Evolutionary conservation across 2,113 vertebrate species (phyloP).

Genomic region (Merops nubicus): DNA sequence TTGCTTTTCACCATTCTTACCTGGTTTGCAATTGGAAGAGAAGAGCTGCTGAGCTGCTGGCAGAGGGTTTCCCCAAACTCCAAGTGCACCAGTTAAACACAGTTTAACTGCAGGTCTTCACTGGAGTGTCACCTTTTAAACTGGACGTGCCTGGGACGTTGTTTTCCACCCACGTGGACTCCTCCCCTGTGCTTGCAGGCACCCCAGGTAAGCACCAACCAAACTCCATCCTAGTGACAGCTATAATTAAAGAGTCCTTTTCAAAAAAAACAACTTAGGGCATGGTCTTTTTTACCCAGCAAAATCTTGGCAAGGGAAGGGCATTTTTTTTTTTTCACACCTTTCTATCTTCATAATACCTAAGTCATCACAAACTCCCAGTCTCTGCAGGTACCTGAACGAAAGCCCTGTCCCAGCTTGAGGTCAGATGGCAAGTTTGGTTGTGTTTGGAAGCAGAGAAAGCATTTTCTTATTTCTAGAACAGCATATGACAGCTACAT

Average conservation of each 20-base stretch:
- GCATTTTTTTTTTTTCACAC: not conserved
- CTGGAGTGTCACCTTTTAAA: not conserved
- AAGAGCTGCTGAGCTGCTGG: not conserved
- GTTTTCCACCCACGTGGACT: not conserved
- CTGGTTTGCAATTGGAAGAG: not conserved
- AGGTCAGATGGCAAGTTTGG: not conserved
- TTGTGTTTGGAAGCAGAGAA: not conserved
- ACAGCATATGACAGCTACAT: constrained; percentile 26
- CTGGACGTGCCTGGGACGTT: not conserved
- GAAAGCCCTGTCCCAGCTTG: not conserved
- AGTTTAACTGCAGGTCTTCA: not conserved
- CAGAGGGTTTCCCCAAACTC: not conserved
- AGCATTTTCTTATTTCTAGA: not conserved
- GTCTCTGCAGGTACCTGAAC: not conserved
- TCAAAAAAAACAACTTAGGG: not conserved
- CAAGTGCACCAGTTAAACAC: not conserved
- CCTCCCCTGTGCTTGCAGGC: not conserved
- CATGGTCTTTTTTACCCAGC: not conserved
- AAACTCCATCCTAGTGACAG: not conserved
- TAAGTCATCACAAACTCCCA: not conserved
- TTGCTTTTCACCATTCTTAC: not conserved
- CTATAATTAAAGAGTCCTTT: not conserved
- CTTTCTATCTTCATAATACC: not conserved
- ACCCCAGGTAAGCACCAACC: not conserved
- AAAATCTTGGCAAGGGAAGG: not conserved